phyloP scores from a whole-genome alignment of 2,797 vertebrate genomes.

The Buceros bicornis region DNA sequence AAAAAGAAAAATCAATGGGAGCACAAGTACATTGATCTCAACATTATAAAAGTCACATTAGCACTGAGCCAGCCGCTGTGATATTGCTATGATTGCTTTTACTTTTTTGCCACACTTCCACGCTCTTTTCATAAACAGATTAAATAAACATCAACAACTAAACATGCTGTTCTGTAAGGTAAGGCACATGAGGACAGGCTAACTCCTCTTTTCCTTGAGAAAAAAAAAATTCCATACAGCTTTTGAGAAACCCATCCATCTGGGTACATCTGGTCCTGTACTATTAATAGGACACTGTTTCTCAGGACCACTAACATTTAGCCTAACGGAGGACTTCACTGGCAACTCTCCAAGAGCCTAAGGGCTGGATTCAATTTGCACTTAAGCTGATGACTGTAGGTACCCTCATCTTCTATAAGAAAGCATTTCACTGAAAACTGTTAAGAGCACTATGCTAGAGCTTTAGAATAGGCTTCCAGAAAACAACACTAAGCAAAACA shows the following conservation, averaged over 20 bases:
- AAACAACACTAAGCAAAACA: not conserved
- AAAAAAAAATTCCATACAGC: not conserved
- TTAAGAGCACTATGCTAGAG: not conserved
- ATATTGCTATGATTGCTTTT: not conserved
- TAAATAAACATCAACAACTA: not conserved
- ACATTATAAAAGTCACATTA: conserved; percentile 38
- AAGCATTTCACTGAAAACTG: conserved; percentile 25
- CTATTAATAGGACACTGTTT: conserved; percentile 20
- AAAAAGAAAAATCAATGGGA: conserved; percentile 46
- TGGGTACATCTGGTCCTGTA: conserved; percentile 52
- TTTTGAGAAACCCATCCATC: conserved; percentile 19
- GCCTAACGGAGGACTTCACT: conserved; percentile 1
- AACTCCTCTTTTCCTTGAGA: not conserved
- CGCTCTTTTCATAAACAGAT: not conserved
- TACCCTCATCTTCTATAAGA: conserved; percentile 31
- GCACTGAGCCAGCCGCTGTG: not conserved
- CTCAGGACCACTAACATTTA: conserved; percentile 45
- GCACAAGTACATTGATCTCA: conserved; percentile 34
- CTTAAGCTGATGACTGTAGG: conserved; percentile 38
- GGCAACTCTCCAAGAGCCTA: conserved; percentile 51
- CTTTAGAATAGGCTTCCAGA: not conserved
- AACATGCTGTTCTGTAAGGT: not conserved
- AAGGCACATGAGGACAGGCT: not conserved
- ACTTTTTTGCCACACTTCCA: not conserved
- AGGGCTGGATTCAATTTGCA: conserved; percentile 53